Base-by-base conservation (phyloP, 2,888 invertebrate genomes). In the Harpalus rufipes region DNA sequence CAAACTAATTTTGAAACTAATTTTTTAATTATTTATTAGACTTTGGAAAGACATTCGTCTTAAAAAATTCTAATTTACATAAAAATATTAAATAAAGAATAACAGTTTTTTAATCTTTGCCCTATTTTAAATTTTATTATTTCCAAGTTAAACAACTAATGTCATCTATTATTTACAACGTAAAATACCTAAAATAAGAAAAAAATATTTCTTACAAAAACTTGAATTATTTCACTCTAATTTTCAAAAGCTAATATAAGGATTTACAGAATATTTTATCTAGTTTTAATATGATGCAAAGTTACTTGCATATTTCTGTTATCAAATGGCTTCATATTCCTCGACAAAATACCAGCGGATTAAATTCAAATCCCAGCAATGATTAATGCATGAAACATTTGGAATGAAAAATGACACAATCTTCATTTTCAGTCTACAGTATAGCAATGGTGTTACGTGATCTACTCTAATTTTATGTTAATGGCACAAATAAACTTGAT, bases 401-500 rank as follows among this genome's bases (percentile, higher is more conserved):
- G 1, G 44, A 74, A 74, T 44, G 72, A 74, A 74, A 68, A 74
- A 74, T 74, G 72, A 74, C 41, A 41, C 68, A 14, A 68, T 32
- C 32, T 32, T 21, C 3, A 32, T 32, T 32, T 32, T 32, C 32
- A 44, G 14, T 1, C 21, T 21, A 21, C 21, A 21, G 21, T 21
- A 21, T 74, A 14, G 14, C 7, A 32, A 39, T n/a, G 7, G 12
- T 41, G 68, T 32, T 68, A 59, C 68, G 68, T 68, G 68, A 68
- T 68, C 68, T 14, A 68, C 12, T 41, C 44, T 51, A 74, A 74
- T 74, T 74, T 44, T 74, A 41, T 44, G 72, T 12, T 74, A 74
- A 74, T 74, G 72, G 16, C 44, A 21, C 44, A 74, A 51, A 74
- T 44, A 44, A 41, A 68, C 14, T 74, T 41, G 41, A 68, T 16